Conservation (phyloP, 2,888 invertebrate species). For the Thelaira solivaga region DNA sequence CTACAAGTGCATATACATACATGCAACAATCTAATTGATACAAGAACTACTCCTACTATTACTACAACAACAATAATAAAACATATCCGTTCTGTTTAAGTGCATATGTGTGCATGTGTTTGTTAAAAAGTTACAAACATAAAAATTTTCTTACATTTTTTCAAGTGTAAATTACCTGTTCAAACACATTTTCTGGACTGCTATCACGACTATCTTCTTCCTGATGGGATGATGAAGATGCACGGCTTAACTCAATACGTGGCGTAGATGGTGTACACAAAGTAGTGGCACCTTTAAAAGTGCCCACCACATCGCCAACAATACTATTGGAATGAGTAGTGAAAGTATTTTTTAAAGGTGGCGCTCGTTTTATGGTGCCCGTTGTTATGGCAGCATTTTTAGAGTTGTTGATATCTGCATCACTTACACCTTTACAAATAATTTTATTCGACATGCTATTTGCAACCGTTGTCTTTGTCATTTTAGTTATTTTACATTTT, state of each 20-base stretch:
- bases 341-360: constrained; percentile 74
- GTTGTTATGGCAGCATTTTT: constrained; percentile 47
- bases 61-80: too few relatives aligned
- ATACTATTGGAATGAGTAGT: constrained; percentile 54
- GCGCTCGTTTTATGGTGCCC: constrained; percentile 72
- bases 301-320: constrained; percentile 8
- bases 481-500: constrained; percentile 40
- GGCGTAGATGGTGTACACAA: constrained; percentile 85
- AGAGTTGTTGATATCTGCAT: constrained; percentile 28
- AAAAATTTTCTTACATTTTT: not conserved
- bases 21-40: too few relatives aligned
- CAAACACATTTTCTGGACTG: constrained; percentile 89
- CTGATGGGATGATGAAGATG: constrained; percentile 92
- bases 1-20: too few relatives aligned
- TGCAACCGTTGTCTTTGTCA: constrained; percentile 61
- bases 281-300: constrained; percentile 66
- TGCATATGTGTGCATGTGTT: not conserved
- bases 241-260: constrained; percentile 92
- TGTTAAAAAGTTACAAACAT: too few relatives aligned
- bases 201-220: constrained; percentile 86
- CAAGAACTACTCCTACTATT: too few relatives aligned
- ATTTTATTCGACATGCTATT: constrained; percentile 34
- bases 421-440: not conserved
- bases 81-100: too few relatives aligned
- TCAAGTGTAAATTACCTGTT: constrained; percentile 79